A percentile compares a stretch with the other conserved stretches of the same genome.
Evolutionary conservation across 2,113 vertebrate species (phyloP).

Genomic region (Coryphaenoides rupestris): DNA sequence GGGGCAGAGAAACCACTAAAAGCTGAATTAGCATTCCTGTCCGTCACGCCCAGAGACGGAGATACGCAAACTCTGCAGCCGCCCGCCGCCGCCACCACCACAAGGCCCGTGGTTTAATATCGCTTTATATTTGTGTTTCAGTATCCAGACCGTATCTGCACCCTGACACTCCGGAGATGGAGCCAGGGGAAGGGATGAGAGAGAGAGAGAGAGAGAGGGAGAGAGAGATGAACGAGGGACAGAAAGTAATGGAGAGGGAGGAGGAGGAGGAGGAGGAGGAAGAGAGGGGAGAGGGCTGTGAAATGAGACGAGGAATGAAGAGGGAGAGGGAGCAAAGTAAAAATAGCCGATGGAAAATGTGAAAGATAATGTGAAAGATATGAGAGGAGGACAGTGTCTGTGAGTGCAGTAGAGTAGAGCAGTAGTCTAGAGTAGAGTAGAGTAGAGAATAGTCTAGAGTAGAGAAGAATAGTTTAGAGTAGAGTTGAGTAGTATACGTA

Average conservation of each 20-base stretch:
- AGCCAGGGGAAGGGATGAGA: neutral
- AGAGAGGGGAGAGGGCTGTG: no score
- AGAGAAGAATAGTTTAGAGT: no score
- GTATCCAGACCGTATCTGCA: slow-evolving; percentile 59
- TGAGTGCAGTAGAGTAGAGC: no score
- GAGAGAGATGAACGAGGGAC: slow-evolving; percentile 31
- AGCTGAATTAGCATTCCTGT: slow-evolving; percentile 71
- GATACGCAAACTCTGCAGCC: slow-evolving; percentile 18
- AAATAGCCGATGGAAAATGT: neutral
- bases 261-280: no score
- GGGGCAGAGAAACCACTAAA: slow-evolving; percentile 57
- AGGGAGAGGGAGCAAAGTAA: slow-evolving; percentile 8
- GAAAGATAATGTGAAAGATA: no score
- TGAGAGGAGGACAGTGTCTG: no score
- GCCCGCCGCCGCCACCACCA: no score
- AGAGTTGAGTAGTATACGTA: no score
- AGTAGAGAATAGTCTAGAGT: no score
- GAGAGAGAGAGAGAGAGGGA: slow-evolving; percentile 32
- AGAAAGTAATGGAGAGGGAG: no score
- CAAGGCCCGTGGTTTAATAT: slow-evolving; percentile 56
- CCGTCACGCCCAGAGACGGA: slow-evolving; percentile 49
- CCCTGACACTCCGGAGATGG: slow-evolving; percentile 20
- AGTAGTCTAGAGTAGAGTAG: no score
- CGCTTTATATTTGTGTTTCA: slow-evolving; percentile 41
- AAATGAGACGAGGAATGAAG: neutral